Percentiles rank a stretch among this genome's conserved stretches.
phyloP scores from a whole-genome alignment of 2,888 invertebrate species.

The Aplocera efformata region DNA sequence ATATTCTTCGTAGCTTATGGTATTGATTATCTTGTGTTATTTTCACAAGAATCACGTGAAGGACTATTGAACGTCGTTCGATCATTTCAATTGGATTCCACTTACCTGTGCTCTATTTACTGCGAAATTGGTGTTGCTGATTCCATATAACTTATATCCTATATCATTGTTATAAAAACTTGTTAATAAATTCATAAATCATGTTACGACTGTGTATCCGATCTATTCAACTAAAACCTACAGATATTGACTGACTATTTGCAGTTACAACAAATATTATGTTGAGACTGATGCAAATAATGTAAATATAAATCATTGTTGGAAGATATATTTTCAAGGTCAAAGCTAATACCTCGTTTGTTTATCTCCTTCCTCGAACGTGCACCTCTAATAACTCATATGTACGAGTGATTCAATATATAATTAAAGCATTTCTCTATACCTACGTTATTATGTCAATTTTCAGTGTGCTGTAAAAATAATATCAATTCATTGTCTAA shows the following conservation, averaged over 20 bases:
- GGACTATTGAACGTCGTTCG: too few relatives aligned
- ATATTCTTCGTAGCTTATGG: too few relatives aligned
- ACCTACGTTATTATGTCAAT: not conserved
- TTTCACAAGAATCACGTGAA: too few relatives aligned
- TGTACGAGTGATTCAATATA: not conserved
- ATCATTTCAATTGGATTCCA: too few relatives aligned
- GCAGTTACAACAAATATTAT: constrained; percentile 5
- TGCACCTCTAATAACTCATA: constrained; percentile 39
- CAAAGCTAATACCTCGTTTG: constrained; percentile 49
- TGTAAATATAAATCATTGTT: constrained; percentile 17
- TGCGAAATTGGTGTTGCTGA: too few relatives aligned
- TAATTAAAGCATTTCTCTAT: constrained; percentile 5
- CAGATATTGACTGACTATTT: not conserved
- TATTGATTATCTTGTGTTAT: too few relatives aligned
- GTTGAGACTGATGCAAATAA: constrained; percentile 18
- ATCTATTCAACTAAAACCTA: not conserved
- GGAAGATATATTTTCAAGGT: constrained; percentile 39
- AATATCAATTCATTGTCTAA: constrained; percentile 23
- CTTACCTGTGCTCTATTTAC: too few relatives aligned
- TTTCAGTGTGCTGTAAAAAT: not conserved
- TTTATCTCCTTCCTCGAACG: constrained; percentile 27
- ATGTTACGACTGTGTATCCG: not conserved
- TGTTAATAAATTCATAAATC: too few relatives aligned
- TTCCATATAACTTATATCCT: too few relatives aligned
- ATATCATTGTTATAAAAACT: too few relatives aligned